Evolutionary conservation across 2,797 vertebrate genomes (phyloP), one percentile per base, ranked within the genome.

Genomic region (Brachymystax lenok): DNA sequence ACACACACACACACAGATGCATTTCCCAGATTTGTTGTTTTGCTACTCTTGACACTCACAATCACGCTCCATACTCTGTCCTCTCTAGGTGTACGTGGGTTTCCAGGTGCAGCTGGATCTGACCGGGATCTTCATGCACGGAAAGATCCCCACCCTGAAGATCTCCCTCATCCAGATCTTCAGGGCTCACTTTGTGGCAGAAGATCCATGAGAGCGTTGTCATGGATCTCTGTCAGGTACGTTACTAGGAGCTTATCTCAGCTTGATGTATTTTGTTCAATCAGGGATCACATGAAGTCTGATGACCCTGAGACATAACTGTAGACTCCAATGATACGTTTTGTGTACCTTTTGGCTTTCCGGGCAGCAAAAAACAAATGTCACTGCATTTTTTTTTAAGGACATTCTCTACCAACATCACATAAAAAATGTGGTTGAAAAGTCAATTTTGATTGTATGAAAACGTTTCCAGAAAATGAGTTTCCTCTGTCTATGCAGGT

Each of bases 91-190:
- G 0, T 99, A 99, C 0, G 98, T 99, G 61, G 98, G 98, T 83
- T 99, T 99, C 91, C 98, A 99, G 87, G 98, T 99, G 74, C 98
- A 99, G 84, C 93, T 99, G 79, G 98, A 99, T 90, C 91, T 99
- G 90, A 99, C 98, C 0, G 98, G 98, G 77, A 99, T 99, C 90
- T 99, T 99, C 56, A 99, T 99, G 98, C 98, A 99, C 0, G 98
- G 98, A 91, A 99, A 99, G 89, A 99, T 99, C 87, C 98, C 98
- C 77, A 99, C 98, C 0, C 93, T 99, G 84, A 99, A 99, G 95
- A 99, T 99, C 92, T 99, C 98, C 76, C 96, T 99, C 79, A 99
- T 99, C 88, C 98, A 99, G 95, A 99, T 99, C 91, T 99, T 99
- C 93, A 97, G 98, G 89, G 98, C 98, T 94, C 98, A 99, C 90